Evolutionary conservation across 2,113 vertebrate genomes (phyloP), one percentile per base, ranked within the genome.

Genomic region (Puma concolor): DNA sequence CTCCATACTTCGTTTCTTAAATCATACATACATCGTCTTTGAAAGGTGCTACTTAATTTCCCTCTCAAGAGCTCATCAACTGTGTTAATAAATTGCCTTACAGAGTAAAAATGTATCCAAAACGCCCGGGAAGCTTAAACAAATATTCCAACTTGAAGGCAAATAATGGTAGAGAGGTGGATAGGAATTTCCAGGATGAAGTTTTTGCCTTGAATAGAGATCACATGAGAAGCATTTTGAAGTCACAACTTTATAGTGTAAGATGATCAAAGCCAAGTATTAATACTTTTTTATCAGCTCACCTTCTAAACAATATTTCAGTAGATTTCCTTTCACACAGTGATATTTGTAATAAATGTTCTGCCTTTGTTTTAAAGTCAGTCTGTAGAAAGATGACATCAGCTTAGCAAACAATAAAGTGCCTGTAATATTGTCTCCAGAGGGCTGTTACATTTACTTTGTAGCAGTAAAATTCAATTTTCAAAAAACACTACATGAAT

Each of bases 271-370:
- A 99, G 98, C 95, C 98, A 98, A 98, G 97, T 98, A 98, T 98
- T 98, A 99, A 98, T 98, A 98, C 98, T 98, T 98, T 99, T 98
- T 98, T 98, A 99, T 99, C 99, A 99, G 99, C 98, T 98, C 99
- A 99, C 99, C 99, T 99, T 99, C 99, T 98, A 99, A 98, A 99
- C 99, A 99, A 99, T 99, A 99, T 99, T 99, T 99, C 98, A 99
- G 99, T 99, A 99, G 99, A 99, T 99, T 99, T 99, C 99, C 99
- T 99, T 99, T 99, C 99, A 99, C 99, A 99, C 99, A 99, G 99
- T 99, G 98, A 99, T 99, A 99, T 99, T 99, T 98, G 99, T 99
- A 99, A 99, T 99, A 99, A 99, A 99, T 99, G 99, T 99, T 98
- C 99, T 99, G 99, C 99, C 99, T 99, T 99, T 99, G 99, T 99